Percentiles rank a stretch among this genome's conserved stretches.
Conservation (phyloP, 1,140 invertebrate genomes). For the Chironomus tepperi region DNA sequence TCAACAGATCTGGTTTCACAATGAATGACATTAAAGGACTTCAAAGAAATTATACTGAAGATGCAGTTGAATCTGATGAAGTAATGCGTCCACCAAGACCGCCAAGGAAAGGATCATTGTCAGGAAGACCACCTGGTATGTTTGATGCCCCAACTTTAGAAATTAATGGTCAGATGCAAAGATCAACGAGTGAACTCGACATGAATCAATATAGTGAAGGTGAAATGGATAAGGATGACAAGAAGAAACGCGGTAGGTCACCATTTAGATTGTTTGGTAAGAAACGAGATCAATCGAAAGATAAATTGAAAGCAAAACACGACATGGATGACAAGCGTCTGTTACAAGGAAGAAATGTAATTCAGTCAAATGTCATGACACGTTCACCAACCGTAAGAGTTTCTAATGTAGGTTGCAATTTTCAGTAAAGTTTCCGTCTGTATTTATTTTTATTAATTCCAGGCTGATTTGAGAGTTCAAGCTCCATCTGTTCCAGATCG, state of each 20-base stretch:
- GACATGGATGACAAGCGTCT: background rate
- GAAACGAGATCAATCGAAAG: constrained; percentile 38
- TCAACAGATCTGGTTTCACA: constrained; percentile 83
- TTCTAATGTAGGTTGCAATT: constrained; percentile 31
- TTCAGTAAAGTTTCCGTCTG: constrained; percentile 26
- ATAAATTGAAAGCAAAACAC: constrained; percentile 30
- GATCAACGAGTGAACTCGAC: constrained; percentile 64
- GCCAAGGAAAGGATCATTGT: constrained; percentile 63
- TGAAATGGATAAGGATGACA: constrained; percentile 57
- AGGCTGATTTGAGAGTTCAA: constrained; percentile 57
- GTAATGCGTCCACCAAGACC: constrained; percentile 55
- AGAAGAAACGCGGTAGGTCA: constrained; percentile 73
- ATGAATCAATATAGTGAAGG: constrained; percentile 54
- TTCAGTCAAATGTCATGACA: constrained; percentile 35
- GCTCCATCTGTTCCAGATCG: constrained; percentile 56
- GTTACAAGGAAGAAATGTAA: constrained; percentile 37
- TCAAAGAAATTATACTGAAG: constrained; percentile 75
- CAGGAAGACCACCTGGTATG: constrained; percentile 43
- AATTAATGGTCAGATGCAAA: constrained; percentile 48
- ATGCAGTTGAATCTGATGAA: constrained; percentile 64
- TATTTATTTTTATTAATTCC: constrained; percentile 28
- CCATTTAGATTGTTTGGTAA: constrained; percentile 67
- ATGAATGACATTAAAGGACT: constrained; percentile 91
- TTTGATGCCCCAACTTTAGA: constrained; percentile 32
- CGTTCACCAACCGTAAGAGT: constrained; percentile 34